A percentile compares a stretch with the other conserved stretches of the same genome.
Conservation (phyloP, 2,888 invertebrate genomes). For the Platerodrilus igneus region DNA sequence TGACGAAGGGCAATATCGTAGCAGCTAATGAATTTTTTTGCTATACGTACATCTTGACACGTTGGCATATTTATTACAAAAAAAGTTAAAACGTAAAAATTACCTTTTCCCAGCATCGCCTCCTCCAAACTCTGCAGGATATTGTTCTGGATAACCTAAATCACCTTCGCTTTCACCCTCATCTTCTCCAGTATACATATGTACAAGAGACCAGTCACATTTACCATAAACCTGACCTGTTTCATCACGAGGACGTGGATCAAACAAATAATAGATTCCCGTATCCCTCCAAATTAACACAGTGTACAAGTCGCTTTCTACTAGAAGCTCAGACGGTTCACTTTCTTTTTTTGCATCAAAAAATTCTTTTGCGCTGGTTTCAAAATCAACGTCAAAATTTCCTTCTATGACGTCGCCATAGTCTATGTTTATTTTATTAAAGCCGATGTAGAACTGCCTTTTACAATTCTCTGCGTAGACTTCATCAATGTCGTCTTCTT, state of each 20-base stretch:
- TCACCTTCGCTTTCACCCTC: slow-evolving; percentile 13
- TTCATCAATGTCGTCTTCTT: slow-evolving; percentile 31
- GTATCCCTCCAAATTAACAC: slow-evolving; percentile 42
- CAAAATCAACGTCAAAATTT: slow-evolving; percentile 21
- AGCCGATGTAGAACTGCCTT: slow-evolving; percentile 41
- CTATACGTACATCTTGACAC: no score
- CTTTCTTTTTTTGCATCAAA: slow-evolving; percentile 22
- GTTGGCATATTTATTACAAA: no score
- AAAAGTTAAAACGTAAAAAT: no score
- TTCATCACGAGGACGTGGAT: slow-evolving; percentile 41
- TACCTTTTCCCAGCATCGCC: not conserved
- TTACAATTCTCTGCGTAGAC: slow-evolving; percentile 37
- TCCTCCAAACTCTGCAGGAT: not conserved
- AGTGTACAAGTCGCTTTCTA: slow-evolving; percentile 36
- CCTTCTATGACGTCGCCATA: slow-evolving; percentile 9
- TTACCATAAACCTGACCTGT: slow-evolving; percentile 40
- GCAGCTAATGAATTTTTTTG: no score
- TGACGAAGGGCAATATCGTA: no score
- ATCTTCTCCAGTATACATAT: slow-evolving; percentile 1
- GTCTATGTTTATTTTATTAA: slow-evolving; percentile 35
- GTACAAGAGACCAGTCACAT: slow-evolving; percentile 36
- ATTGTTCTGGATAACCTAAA: no score
- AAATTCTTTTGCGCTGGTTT: slow-evolving; percentile 12
- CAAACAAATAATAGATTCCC: slow-evolving; percentile 40
- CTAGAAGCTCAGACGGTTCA: slow-evolving; percentile 28